phyloP scores from a whole-genome alignment of 2,797 vertebrate genomes.

The Erethizon dorsatum region DNA sequence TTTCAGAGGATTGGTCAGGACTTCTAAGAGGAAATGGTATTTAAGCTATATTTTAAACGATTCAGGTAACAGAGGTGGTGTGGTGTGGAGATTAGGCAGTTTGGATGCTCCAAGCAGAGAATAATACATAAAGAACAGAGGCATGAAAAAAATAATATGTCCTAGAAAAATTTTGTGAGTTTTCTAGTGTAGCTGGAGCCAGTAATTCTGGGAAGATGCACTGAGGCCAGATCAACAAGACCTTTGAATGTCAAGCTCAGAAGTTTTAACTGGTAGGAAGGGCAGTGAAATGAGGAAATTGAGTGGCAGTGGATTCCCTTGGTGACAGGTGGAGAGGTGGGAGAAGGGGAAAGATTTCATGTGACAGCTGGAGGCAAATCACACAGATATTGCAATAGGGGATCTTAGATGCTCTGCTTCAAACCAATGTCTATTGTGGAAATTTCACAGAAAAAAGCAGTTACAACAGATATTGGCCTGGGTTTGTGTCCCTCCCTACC shows the following conservation, averaged over 20 bases:
- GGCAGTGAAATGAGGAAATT: not conserved
- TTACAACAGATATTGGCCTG: not conserved
- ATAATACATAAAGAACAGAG: not conserved
- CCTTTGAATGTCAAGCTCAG: slow-evolving; percentile 2
- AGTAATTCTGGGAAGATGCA: slow-evolving; percentile 2
- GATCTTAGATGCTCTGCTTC: not conserved
- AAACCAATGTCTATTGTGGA: not conserved
- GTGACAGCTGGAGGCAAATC: not conserved
- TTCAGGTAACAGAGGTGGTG: not conserved
- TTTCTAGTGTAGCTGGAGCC: not conserved
- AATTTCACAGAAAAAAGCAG: not conserved
- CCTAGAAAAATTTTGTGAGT: not conserved
- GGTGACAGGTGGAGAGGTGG: not conserved
- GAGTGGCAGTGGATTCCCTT: not conserved
- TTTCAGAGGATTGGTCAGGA: not conserved
- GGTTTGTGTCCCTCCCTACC: not conserved
- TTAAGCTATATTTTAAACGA: slow-evolving; percentile 45
- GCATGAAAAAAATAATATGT: not conserved
- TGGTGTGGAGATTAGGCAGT: not conserved
- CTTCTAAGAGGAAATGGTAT: not conserved
- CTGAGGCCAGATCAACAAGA: not conserved
- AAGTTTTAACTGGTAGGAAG: not conserved
- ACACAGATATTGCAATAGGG: not conserved
- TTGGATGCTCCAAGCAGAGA: not conserved
- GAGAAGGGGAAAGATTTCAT: not conserved